Percentiles rank a stretch among this genome's conserved stretches.
These are phyloP conservation scores for Protophormia terraenovae DNA, from an alignment of 2,888 invertebrate genomes.

Conservation along the genomic window DNA sequence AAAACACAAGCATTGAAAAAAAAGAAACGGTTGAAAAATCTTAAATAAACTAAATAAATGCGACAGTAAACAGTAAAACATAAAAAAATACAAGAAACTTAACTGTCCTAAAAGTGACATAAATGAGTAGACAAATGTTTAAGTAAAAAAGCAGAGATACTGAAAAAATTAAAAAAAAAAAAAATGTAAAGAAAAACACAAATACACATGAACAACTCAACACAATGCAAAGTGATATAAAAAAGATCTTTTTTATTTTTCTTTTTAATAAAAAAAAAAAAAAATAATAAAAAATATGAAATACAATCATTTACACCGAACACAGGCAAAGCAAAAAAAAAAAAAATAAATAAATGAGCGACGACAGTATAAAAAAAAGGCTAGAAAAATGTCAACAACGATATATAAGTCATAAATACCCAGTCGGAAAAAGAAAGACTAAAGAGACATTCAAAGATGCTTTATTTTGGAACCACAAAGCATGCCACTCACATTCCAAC, in stretches of 20 bases:
- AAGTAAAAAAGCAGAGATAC: neutral
- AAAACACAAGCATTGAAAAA: neutral
- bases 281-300: no score
- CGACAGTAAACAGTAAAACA: neutral
- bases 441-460: no score
- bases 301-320: neutral
- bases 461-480: no score
- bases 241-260: neutral
- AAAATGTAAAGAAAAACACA: neutral
- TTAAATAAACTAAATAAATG: conserved; percentile 36
- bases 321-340: neutral
- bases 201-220: conserved; percentile 10
- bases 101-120: conserved; percentile 50
- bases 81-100: neutral
- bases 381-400: neutral
- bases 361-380: conserved; percentile 14
- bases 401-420: neutral
- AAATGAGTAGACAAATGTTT: conserved; percentile 49
- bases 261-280: neutral
- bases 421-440: no score
- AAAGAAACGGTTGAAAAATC: neutral
- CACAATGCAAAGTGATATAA: neutral
- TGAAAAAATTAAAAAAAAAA: neutral
- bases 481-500: no score
- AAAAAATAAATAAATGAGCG: neutral